Conservation (phyloP, 2,113 vertebrate genomes). For the Gila orcuttii region DNA sequence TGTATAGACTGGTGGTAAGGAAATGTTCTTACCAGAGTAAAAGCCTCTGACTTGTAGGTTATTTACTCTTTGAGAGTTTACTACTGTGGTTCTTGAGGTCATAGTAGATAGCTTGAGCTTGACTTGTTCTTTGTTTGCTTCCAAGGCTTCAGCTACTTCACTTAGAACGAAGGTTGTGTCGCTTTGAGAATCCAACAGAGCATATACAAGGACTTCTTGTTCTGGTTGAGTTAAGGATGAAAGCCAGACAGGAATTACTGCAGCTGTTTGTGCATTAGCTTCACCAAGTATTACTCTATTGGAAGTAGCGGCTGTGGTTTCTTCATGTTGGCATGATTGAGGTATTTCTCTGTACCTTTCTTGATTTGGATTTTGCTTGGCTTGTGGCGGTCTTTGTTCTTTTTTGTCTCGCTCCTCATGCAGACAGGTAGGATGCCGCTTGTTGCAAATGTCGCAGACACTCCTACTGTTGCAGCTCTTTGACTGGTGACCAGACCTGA, state of each 20-base stretch:
- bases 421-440: background rate
- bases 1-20: too few relatives aligned
- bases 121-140: conserved; percentile 18
- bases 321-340: too few relatives aligned
- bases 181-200: background rate
- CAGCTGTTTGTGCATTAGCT: too few relatives aligned
- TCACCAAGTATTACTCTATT: too few relatives aligned
- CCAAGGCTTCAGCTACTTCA: background rate
- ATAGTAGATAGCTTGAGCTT: conserved; percentile 35
- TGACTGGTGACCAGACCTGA: background rate
- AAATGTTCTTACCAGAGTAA: background rate
- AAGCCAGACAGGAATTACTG: too few relatives aligned
- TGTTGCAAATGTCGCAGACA: background rate
- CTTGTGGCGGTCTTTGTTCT: too few relatives aligned
- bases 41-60: conserved; percentile 7
- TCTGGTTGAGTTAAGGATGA: background rate
- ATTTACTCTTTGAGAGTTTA: conserved; percentile 26
- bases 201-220: conserved; percentile 14
- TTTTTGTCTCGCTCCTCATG: background rate
- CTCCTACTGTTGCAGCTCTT: background rate
- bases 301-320: too few relatives aligned
- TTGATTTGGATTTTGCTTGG: background rate
- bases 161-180: background rate
- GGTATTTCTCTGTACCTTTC: background rate
- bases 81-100: conserved; percentile 14